Conservation (phyloP, 2,888 invertebrate genomes). For the Orthosia cruda region DNA sequence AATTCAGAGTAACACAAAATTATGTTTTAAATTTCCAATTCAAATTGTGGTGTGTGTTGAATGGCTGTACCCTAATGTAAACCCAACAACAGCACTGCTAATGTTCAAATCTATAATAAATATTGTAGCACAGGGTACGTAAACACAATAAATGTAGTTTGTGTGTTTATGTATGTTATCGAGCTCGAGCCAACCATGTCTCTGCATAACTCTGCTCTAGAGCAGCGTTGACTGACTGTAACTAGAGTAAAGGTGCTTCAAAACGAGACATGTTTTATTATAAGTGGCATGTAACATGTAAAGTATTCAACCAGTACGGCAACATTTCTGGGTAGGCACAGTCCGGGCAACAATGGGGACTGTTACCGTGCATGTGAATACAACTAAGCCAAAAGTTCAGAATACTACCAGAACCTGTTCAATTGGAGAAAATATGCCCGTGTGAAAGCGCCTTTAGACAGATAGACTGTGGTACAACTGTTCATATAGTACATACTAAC, state of each 20-base stretch:
- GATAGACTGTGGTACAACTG: slow-evolving; percentile 20
- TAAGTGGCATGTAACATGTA: background rate
- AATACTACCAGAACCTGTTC: slow-evolving; percentile 1
- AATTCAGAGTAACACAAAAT: background rate
- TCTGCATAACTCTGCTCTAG: too few relatives aligned
- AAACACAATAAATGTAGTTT: background rate
- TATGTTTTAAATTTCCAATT: background rate
- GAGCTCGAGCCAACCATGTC: background rate
- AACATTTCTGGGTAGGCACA: background rate
- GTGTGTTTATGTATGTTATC: background rate
- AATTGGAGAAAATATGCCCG: slow-evolving; percentile 16
- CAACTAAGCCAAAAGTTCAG: background rate
- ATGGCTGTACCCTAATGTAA: too few relatives aligned
- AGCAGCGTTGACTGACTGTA: slow-evolving; percentile 39
- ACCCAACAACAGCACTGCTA: background rate
- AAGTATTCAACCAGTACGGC: background rate
- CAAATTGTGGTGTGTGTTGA: background rate
- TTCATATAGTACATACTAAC: slow-evolving; percentile 25
- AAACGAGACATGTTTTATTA: slow-evolving; percentile 15
- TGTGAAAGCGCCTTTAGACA: slow-evolving; percentile 6
- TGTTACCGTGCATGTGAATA: background rate
- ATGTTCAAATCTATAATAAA: background rate
- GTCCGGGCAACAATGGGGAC: background rate
- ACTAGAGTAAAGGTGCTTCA: slow-evolving; percentile 5
- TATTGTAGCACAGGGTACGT: background rate